phyloP scores from a whole-genome alignment of 2,113 vertebrate species.

The Panthera leo region DNA sequence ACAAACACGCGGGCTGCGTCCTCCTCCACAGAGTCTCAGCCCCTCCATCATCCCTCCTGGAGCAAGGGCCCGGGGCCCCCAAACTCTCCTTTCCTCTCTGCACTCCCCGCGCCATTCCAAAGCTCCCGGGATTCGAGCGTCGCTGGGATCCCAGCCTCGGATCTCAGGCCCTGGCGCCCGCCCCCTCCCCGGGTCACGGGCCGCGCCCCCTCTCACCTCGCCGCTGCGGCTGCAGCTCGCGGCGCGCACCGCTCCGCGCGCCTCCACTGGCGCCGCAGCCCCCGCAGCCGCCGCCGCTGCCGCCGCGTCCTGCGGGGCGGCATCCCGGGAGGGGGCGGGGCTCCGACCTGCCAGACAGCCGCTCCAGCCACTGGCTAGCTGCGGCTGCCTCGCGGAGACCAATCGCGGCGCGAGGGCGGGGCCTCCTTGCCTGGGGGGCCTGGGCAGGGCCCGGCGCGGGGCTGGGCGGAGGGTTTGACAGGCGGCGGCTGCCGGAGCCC shows the following conservation, averaged over 20 bases:
- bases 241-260: conserved; percentile 28
- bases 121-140: not conserved
- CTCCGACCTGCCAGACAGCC: conserved; percentile 24
- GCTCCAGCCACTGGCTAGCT: conserved; percentile 34
- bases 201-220: conserved; percentile 65
- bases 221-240: not conserved
- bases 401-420: conserved; percentile 61
- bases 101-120: not conserved
- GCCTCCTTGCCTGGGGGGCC: conserved; percentile 15
- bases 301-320: conserved; percentile 60
- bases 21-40: not conserved
- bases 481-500: not conserved
- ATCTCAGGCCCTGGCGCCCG: not conserved
- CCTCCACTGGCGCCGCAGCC: conserved; percentile 64
- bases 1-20: not conserved
- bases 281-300: conserved; percentile 62
- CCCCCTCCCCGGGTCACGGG: not conserved
- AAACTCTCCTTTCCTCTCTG: not conserved
- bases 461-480: conserved; percentile 64
- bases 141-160: not conserved
- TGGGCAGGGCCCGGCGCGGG: conserved; percentile 28
- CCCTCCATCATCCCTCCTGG: not conserved
- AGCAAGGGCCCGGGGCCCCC: not conserved
- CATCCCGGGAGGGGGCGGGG: conserved; percentile 58
- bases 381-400: conserved; percentile 18